Base-by-base conservation (phyloP, 2,888 invertebrate species). In the Cheilosia impressa region DNA sequence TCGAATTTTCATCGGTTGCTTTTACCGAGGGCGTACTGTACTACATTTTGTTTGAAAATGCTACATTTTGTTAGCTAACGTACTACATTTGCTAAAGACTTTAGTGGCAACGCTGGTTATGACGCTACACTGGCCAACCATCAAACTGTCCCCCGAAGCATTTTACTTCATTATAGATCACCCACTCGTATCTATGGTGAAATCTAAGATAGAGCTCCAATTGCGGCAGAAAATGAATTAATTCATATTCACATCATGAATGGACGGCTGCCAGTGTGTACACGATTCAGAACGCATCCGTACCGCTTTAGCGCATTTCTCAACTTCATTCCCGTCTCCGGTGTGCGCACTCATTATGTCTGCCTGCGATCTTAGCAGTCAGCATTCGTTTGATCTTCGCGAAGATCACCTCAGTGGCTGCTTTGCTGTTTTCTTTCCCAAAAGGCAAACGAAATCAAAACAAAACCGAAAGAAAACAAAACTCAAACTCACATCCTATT, bases 401-500 rank as follows among this genome's bases (percentile, higher is more conserved):
- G 76, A 66, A 69, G 71, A 85, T 81, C 76, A 85, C 76, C 81
- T 85, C 66, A 85, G 50, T 38, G 58, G 55, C 73, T 31, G 57
- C 22, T 69, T 31, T 34, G 47, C 43, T 84, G 79, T 84, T 84
- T 79, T 84, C 80, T 53, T 75, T 75, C 17, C 31, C 69, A 43
- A 58, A 79, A 79, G 71, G 75, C 69, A 84, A 84, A 79, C 47
- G 69, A 71, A 75, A 58, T 73, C 79, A 71, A 79, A 84, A 79
- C 58, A 45, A 45, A 63, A 55, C 9, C 47, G 66, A 63, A 77
- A 55, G 22, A 66, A 47, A 53, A 38, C n/a, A 45, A 53, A 66
- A 27, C 19, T 27, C 5, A 41, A 65, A 71, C 76, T 72, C 78
- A 85, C 81, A 81, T 80, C 85, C 85, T 80, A 72, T 76, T 77